These are phyloP conservation scores for Xerus rutilus DNA, from an alignment of 2,797 vertebrate species.

Conservation along the genomic window DNA sequence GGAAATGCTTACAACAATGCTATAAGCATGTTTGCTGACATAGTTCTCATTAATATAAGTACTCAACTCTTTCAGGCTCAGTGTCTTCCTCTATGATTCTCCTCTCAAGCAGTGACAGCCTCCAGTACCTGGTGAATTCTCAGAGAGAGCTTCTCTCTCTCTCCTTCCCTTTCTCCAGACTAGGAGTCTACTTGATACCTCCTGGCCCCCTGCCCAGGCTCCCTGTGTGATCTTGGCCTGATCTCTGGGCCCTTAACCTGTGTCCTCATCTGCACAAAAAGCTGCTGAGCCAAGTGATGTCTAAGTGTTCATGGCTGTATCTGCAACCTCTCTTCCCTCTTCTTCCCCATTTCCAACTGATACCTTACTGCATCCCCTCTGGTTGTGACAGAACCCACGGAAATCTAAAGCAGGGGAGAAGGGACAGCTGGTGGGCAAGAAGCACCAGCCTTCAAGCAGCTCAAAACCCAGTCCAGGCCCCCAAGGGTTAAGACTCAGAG, in stretches of 20 bases:
- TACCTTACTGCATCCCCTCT: background rate
- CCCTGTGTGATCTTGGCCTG: background rate
- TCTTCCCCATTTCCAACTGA: conserved; percentile 40
- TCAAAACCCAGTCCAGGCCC: conserved; percentile 42
- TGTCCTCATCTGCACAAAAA: conserved; percentile 27
- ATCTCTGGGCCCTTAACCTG: conserved; percentile 2
- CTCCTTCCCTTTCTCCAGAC: background rate
- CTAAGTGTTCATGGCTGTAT: background rate
- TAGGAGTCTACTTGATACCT: background rate
- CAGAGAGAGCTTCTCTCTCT: background rate
- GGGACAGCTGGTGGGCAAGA: background rate
- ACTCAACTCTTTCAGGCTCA: background rate
- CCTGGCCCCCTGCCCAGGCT: background rate
- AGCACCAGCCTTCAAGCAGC: background rate
- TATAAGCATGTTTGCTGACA: background rate
- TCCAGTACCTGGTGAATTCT: background rate
- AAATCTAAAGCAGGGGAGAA: background rate
- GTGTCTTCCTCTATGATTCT: background rate
- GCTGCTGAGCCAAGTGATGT: background rate
- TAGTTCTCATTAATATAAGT: background rate
- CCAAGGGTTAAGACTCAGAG: conserved; percentile 80
- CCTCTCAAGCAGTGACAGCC: background rate
- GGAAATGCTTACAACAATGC: background rate
- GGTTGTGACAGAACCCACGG: background rate
- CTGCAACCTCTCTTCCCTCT: background rate